These are phyloP conservation scores for Hippopotamyrus pictus DNA, from an alignment of 2,797 vertebrate genomes.

Conservation along the genomic window DNA sequence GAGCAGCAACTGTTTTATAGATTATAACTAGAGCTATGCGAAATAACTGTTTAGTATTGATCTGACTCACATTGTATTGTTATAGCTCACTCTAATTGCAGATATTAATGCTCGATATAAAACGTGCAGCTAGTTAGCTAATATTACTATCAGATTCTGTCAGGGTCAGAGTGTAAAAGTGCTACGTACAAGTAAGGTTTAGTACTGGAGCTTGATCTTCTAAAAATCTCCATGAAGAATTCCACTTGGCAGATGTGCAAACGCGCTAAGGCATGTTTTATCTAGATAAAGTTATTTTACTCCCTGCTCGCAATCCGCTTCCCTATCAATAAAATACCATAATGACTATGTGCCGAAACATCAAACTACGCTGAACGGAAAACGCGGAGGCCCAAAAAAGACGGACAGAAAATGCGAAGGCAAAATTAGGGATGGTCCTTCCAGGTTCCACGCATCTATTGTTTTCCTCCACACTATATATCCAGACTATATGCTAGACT, in stretches of 20 bases:
- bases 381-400: neutral
- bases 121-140: neutral
- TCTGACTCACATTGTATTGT: neutral
- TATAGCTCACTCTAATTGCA: neutral
- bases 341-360: neutral
- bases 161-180: neutral
- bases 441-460: neutral
- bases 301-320: neutral
- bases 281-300: neutral
- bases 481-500: neutral
- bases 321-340: neutral
- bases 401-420: neutral
- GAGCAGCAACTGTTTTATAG: neutral
- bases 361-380: constrained; percentile 6
- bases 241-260: neutral
- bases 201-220: neutral
- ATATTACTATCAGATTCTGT: neutral
- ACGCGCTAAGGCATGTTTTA: neutral
- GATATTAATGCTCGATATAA: neutral
- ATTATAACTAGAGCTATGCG: neutral
- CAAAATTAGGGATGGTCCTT: neutral
- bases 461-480: neutral
- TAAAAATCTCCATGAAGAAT: neutral
- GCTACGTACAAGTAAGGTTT: neutral
- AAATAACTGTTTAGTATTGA: neutral